These are phyloP conservation scores for Carabus problematicus DNA, from an alignment of 2,888 invertebrate genomes.

Conservation along the genomic window DNA sequence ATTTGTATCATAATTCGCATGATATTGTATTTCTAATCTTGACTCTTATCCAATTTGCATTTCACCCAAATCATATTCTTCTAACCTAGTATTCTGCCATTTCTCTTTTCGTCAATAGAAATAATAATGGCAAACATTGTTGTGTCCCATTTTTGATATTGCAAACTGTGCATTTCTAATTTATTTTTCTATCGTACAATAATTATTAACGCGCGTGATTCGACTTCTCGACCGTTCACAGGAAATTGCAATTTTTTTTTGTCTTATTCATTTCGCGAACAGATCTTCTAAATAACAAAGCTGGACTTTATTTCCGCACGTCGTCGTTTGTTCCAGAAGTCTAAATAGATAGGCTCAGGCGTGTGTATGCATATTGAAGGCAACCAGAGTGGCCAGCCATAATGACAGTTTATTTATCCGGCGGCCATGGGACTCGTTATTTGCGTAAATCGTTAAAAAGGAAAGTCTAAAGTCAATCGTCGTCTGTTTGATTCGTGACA, in stretches of 20 bases:
- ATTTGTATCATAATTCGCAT: too few relatives aligned
- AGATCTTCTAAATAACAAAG: slow-evolving; percentile 5
- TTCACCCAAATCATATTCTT: background rate
- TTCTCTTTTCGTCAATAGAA: background rate
- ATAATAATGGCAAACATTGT: background rate
- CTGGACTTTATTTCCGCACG: slow-evolving; percentile 2
- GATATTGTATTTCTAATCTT: too few relatives aligned
- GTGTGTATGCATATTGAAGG: background rate
- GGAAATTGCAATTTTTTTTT: slow-evolving; percentile 19
- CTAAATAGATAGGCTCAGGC: background rate
- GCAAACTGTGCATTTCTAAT: slow-evolving; percentile 14
- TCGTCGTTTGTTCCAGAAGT: background rate
- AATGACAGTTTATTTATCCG: slow-evolving; percentile 4
- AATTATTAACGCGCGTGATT: slow-evolving; percentile 18
- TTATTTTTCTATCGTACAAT: slow-evolving; percentile 21
- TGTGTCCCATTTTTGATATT: slow-evolving; percentile 7
- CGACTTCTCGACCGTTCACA: slow-evolving; percentile 2
- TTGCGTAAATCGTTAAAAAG: slow-evolving; percentile 46
- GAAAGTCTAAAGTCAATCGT: slow-evolving; percentile 44
- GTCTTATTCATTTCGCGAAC: background rate
- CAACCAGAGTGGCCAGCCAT: background rate
- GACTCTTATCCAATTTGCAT: background rate
- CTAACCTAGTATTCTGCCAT: slow-evolving; percentile 1
- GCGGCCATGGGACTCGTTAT: slow-evolving; percentile 26
- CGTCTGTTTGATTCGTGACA: slow-evolving; percentile 46